A percentile compares a stretch with the other conserved stretches of the same genome.
These are phyloP conservation scores for Taenaris catops DNA, from an alignment of 2,888 invertebrate genomes.

Conservation along the genomic window DNA sequence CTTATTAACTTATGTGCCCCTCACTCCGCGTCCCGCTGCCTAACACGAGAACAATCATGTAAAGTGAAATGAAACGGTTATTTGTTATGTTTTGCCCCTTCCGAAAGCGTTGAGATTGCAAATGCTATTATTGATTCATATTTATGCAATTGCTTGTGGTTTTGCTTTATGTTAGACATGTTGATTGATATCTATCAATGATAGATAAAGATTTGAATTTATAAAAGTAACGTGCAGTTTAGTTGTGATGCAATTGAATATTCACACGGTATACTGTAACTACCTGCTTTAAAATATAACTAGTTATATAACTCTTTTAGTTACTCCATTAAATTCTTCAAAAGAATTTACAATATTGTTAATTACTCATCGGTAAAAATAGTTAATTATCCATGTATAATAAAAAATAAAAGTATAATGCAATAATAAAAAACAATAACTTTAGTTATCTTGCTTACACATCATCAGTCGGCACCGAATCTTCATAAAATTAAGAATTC, in stretches of 20 bases:
- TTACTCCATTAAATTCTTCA: too few species aligned
- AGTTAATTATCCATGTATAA: too few species aligned
- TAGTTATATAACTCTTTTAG: too few species aligned
- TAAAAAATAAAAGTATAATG: constrained; percentile 2
- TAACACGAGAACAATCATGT: constrained; percentile 78
- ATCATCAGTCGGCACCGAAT: constrained; percentile 56
- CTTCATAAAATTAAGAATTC: constrained; percentile 76
- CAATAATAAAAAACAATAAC: constrained; percentile 17
- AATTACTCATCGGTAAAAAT: too few species aligned
- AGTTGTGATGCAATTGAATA: too few species aligned
- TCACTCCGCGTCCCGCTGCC: constrained; percentile 32
- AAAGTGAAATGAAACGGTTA: constrained; percentile 80
- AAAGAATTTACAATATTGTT: too few species aligned
- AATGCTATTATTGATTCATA: constrained; percentile 54
- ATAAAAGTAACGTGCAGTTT: too few species aligned
- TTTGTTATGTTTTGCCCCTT: constrained; percentile 75
- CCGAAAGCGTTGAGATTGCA: constrained; percentile 53
- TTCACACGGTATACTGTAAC: too few species aligned
- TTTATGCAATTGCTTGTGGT: constrained; percentile 51
- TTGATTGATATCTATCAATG: too few species aligned
- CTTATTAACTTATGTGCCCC: constrained; percentile 77
- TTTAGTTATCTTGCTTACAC: constrained; percentile 30
- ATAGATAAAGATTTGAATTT: too few species aligned
- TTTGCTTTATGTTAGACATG: too few species aligned
- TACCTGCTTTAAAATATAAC: too few species aligned